A percentile compares a stretch with the other conserved stretches of the same genome.
Conservation (phyloP, 2,113 vertebrate species). For the Psophia crepitans region DNA sequence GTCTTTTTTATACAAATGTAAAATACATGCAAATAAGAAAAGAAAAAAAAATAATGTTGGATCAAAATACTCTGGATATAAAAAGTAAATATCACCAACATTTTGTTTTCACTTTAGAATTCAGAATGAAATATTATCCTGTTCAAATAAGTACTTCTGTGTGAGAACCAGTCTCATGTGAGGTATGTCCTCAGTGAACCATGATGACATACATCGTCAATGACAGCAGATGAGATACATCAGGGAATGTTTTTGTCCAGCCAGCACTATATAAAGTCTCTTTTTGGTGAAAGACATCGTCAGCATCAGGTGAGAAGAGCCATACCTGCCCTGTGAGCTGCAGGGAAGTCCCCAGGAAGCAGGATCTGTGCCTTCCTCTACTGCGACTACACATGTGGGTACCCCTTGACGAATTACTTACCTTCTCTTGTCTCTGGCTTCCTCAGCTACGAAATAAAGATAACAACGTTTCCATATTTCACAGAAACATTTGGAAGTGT, state of each 20-base stretch:
- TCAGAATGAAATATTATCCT: background rate
- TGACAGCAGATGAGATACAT: background rate
- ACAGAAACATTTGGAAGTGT: background rate
- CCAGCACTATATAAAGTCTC: background rate
- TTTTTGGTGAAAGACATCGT: background rate
- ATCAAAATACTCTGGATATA: background rate
- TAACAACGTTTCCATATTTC: background rate
- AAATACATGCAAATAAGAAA: background rate
- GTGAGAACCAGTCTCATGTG: background rate
- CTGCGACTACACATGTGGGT: background rate
- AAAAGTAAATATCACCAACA: background rate
- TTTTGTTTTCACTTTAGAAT: background rate
- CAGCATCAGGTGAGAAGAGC: background rate
- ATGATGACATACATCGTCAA: background rate
- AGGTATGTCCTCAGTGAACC: background rate
- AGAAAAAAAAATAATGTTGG: background rate
- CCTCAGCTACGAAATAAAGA: background rate
- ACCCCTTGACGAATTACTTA: background rate
- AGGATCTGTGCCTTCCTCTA: background rate
- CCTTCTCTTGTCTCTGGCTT: background rate
- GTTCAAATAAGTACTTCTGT: background rate
- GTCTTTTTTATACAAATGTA: background rate
- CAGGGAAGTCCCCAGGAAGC: background rate
- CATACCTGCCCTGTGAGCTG: background rate
- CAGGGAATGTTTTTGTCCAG: background rate